Evolutionary conservation across 2,797 vertebrate genomes (phyloP), one percentile per base, ranked within the genome.

Genomic region (Danio aesculapii): DNA sequence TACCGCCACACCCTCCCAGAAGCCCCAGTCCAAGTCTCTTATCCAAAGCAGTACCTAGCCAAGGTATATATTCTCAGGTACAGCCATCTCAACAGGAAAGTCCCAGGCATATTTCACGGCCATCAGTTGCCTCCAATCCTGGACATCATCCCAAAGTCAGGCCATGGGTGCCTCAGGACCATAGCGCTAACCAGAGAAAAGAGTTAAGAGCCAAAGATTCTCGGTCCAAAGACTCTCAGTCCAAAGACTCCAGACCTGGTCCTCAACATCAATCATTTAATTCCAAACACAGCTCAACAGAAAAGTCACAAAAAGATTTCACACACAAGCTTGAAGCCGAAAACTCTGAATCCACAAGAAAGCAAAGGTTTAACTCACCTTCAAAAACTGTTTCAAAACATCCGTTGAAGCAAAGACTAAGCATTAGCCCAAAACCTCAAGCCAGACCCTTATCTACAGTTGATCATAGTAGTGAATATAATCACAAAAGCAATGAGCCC

Each of bases 1-100:
- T 81, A 77, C 82, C 49, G 11, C 57, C 12, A 21, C 75, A 84
- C 82, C 83, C 86, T 55, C 91, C 90, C 67, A 90, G 78, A 10
- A 93, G 89, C 79, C 92, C 91, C 0, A 93, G 92, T 63, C 93
- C 92, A 84, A 91, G 88, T 75, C 89, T 93, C 0, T 88, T 87
- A 74, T 91, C 90, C 47, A 88, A 81, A 13, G 21, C 88, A 49
- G 53, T 67, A 57, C 53, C 52, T 10, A 81, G 17, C 6, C 78
- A 62, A 50, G 49, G 59, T 46, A 71, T 86, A 84, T 77, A 78
- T 81, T 30, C 74, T 77, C 79, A 83, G 58, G 72, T 21, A 52
- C 76, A 74, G 3, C 6, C 63, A 75, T 85, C 85, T 19, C 76
- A 69, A 30, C 86, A 72, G 63, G 83, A 85, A 76, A 90, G 63